Evolutionary conservation across 2,113 vertebrate genomes (phyloP).

Genomic region (Etheostoma cragini): DNA sequence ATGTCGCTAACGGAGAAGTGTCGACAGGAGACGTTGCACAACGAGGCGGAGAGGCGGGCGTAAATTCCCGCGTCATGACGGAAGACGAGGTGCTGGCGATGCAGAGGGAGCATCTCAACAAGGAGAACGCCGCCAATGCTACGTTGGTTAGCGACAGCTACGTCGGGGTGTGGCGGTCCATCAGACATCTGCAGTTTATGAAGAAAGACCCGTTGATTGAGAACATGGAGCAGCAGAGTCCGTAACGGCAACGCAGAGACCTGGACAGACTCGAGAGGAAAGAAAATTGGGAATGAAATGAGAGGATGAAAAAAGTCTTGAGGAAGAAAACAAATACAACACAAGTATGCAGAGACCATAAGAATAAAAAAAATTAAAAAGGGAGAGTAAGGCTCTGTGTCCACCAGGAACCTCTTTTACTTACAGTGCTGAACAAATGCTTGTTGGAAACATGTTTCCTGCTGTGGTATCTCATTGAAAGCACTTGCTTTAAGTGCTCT

Average conservation of each 20-base stretch:
- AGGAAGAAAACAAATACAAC: not conserved
- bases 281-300: not conserved
- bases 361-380: not conserved
- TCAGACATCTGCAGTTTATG: conserved; percentile 89
- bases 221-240: conserved; percentile 94
- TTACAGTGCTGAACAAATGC: conserved; percentile 18
- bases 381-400: not conserved
- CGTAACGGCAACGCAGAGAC: conserved; percentile 74
- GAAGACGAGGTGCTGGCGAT: conserved; percentile 76
- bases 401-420: conserved; percentile 31
- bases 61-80: conserved; percentile 49
- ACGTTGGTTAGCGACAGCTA: conserved; percentile 87
- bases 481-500: not conserved
- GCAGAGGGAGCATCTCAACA: conserved; percentile 70
- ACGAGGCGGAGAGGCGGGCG: conserved; percentile 4
- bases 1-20: conserved; percentile 53
- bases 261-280: not conserved
- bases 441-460: conserved; percentile 3
- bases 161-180: conserved; percentile 90
- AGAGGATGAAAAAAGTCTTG: not conserved
- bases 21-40: conserved; percentile 41
- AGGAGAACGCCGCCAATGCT: conserved; percentile 49
- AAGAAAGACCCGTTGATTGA: conserved; percentile 93
- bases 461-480: conserved; percentile 6
- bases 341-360: conserved; percentile 1